These are phyloP conservation scores for Anguilla obscura DNA, from an alignment of 2,797 vertebrate species.

Conservation along the genomic window DNA sequence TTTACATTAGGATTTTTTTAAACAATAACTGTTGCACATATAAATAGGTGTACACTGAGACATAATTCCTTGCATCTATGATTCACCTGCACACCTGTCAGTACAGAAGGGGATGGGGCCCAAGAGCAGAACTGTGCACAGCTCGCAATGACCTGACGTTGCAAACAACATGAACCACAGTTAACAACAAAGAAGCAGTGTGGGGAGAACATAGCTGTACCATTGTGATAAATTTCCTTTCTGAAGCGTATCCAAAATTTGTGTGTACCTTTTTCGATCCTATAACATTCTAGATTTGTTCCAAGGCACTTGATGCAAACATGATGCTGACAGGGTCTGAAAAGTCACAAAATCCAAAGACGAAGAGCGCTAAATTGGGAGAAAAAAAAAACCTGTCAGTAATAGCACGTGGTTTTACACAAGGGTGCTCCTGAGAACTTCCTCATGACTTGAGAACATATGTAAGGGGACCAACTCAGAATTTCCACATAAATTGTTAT, in stretches of 20 bases:
- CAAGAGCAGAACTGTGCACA: neutral
- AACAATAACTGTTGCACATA: neutral
- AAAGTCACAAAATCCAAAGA: neutral
- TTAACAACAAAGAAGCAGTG: constrained; percentile 4
- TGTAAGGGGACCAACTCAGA: neutral
- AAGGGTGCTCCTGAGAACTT: neutral
- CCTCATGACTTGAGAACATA: neutral
- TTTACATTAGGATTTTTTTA: neutral
- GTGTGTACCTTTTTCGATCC: neutral
- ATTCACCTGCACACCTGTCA: neutral
- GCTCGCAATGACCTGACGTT: neutral
- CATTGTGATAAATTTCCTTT: neutral
- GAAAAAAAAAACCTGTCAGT: neutral
- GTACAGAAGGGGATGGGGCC: neutral
- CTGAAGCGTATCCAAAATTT: neutral
- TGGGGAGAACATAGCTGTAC: neutral
- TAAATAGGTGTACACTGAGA: neutral
- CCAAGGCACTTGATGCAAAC: neutral
- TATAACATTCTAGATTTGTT: neutral
- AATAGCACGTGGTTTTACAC: neutral
- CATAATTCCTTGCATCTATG: neutral
- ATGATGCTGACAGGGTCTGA: neutral
- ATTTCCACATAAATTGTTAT: neutral
- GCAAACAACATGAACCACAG: neutral
- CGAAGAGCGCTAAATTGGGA: neutral